Percentiles rank a stretch among this genome's conserved stretches.
phyloP scores from a whole-genome alignment of 2,797 vertebrate genomes.

The Tapirus indicus region DNA sequence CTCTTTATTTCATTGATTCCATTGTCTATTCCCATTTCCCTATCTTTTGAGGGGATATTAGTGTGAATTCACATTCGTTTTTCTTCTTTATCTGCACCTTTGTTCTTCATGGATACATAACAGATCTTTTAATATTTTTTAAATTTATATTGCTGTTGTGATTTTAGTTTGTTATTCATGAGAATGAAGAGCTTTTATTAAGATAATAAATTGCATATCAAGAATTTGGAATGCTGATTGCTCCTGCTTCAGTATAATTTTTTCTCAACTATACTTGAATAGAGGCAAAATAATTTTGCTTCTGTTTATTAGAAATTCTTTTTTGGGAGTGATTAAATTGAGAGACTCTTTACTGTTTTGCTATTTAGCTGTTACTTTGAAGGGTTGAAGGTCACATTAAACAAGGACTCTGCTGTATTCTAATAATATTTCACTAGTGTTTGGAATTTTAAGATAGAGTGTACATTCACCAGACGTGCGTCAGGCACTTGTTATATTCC shows the following conservation, averaged over 20 bases:
- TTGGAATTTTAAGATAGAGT: background rate
- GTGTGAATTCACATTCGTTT: background rate
- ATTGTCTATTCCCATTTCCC: background rate
- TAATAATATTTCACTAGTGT: background rate
- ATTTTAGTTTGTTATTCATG: slow-evolving; percentile 55
- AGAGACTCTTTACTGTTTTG: background rate
- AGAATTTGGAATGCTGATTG: background rate
- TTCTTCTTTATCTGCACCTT: background rate
- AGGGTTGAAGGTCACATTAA: background rate
- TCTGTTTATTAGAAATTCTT: background rate
- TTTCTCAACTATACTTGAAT: background rate
- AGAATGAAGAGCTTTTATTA: slow-evolving; percentile 32
- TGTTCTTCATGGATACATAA: background rate
- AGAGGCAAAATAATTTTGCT: background rate
- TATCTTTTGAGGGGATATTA: background rate
- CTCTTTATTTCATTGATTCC: background rate
- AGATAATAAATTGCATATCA: background rate
- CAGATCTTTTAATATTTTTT: background rate
- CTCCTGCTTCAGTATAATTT: background rate
- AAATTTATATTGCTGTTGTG: background rate
- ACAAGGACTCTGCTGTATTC: background rate
- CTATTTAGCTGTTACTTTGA: slow-evolving; percentile 35
- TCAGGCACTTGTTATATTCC: background rate
- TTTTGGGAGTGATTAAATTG: background rate
- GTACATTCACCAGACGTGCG: background rate